Evolutionary conservation across 2,888 invertebrate genomes (phyloP).

Genomic region (Marronus borbonicus): DNA sequence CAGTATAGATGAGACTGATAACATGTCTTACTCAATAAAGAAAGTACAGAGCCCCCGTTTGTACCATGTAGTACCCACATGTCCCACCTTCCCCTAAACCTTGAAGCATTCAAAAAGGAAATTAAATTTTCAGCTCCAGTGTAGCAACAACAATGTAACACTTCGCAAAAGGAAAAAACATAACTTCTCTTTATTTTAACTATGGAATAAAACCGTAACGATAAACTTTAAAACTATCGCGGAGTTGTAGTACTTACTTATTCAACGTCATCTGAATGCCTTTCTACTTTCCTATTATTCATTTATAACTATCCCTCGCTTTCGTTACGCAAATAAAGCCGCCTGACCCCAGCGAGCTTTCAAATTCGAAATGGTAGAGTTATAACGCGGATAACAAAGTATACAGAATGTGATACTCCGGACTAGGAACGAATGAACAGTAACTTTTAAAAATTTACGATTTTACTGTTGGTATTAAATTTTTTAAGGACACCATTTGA

Average conservation of each 20-base stretch:
- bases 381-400: background rate
- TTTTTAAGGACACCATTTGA: conserved; percentile 2
- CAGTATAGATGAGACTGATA: too few relatives aligned
- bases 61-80: too few relatives aligned
- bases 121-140: too few relatives aligned
- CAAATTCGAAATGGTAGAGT: background rate
- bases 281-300: background rate
- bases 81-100: too few relatives aligned
- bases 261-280: background rate
- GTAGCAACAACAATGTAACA: too few relatives aligned
- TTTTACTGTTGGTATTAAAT: conserved; percentile 18
- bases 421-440: background rate
- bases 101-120: too few relatives aligned
- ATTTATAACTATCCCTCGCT: background rate
- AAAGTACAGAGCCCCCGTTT: too few relatives aligned
- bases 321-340: background rate
- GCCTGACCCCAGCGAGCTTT: background rate
- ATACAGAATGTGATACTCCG: background rate
- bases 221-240: conserved; percentile 4
- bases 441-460: conserved; percentile 7
- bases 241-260: background rate
- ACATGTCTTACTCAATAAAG: too few relatives aligned
- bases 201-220: background rate
- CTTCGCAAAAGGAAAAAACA: background rate
- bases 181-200: too few relatives aligned